A percentile compares a stretch with the other conserved stretches of the same genome.
These are phyloP conservation scores for Nemopilema nomurai DNA, from an alignment of 30 jellyfish, hydroid and myxozoan species.

Conservation along the genomic window DNA sequence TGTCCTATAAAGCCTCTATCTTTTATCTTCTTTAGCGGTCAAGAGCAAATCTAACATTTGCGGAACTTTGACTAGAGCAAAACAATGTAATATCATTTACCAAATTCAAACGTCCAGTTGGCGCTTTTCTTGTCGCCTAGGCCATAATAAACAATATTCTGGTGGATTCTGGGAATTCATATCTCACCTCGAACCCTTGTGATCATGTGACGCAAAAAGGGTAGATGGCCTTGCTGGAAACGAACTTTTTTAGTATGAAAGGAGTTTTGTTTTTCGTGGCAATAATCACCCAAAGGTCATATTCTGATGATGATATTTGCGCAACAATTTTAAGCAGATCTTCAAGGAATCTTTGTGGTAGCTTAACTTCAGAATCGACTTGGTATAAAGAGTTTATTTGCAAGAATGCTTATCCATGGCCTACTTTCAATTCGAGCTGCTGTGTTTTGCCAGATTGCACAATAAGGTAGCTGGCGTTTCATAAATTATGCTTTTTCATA, in stretches of 20 bases:
- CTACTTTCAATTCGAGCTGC: neutral
- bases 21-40: too few relatives aligned
- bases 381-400: neutral
- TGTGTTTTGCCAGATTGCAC: neutral
- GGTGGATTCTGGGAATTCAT: slow-evolving; percentile 4
- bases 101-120: neutral
- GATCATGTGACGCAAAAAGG: neutral
- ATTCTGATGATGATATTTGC: neutral
- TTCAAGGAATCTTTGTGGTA: neutral
- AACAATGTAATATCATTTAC: neutral
- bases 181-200: neutral
- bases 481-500: too few relatives aligned
- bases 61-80: neutral
- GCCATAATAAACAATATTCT: slow-evolving; percentile 1
- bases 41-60: too few relatives aligned
- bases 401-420: neutral
- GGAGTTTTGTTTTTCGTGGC: neutral
- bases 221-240: neutral
- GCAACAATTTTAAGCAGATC: neutral
- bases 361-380: neutral
- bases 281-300: neutral
- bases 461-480: neutral
- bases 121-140: slow-evolving; percentile 26
- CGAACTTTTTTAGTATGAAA: neutral
- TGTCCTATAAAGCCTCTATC: too few relatives aligned